A percentile compares a stretch with the other conserved stretches of the same genome.
Evolutionary conservation across 2,113 vertebrate genomes (phyloP).

Genomic region (Balaenoptera acutorostrata): DNA sequence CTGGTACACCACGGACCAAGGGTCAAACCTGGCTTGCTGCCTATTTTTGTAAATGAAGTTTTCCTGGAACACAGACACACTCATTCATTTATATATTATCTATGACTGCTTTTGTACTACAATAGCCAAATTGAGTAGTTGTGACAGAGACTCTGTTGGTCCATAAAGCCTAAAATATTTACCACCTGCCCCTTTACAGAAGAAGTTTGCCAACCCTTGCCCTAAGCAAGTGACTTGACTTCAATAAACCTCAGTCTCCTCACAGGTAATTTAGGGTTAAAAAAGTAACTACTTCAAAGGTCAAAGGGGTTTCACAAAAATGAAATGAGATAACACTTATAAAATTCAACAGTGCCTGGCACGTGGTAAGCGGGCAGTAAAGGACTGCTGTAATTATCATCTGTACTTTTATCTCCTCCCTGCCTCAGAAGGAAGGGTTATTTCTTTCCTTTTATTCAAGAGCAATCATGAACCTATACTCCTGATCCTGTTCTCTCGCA

Average conservation of each 20-base stretch:
- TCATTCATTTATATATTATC: no score
- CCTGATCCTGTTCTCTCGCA: not conserved
- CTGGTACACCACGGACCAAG: not conserved
- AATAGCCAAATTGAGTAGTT: not conserved
- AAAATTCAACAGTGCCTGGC: not conserved
- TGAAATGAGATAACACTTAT: not conserved
- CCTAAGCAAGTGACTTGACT: not conserved
- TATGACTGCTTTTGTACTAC: not conserved
- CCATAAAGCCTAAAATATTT: not conserved
- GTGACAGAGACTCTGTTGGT: not conserved
- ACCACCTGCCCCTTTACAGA: not conserved
- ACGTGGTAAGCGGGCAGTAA: not conserved
- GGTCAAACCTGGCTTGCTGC: not conserved
- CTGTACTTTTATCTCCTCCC: not conserved
- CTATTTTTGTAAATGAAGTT: not conserved
- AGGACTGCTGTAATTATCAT: not conserved
- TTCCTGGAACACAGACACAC: not conserved
- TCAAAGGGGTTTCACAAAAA: not conserved
- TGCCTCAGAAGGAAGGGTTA: not conserved
- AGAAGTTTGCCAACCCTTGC: not conserved
- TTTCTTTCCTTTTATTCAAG: not conserved
- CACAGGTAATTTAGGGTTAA: not conserved
- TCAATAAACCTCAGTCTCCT: not conserved
- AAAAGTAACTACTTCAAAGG: not conserved
- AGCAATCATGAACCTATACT: not conserved